Evolutionary conservation across 2,797 vertebrate genomes (phyloP).

Genomic region (Sebastes miniatus): DNA sequence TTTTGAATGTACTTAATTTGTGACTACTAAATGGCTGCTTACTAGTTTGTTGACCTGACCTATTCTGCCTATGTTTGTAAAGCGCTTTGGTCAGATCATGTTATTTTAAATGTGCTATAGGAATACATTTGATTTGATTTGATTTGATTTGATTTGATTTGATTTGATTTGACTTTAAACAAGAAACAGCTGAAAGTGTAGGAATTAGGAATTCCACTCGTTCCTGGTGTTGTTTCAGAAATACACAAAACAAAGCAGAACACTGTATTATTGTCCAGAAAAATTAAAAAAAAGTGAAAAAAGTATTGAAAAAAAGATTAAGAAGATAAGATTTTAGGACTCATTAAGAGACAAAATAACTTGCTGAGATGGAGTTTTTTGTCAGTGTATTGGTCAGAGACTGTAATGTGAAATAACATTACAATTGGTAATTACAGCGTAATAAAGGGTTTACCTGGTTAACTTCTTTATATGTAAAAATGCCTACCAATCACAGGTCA

Average conservation of each 20-base stretch:
- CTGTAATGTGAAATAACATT: background rate
- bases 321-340: background rate
- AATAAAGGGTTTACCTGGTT: background rate
- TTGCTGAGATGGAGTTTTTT: background rate
- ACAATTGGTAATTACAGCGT: background rate
- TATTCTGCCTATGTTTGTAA: no score
- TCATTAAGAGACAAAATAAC: background rate
- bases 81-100: no score
- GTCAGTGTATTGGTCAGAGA: background rate
- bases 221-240: background rate
- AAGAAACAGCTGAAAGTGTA: background rate
- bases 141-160: no score
- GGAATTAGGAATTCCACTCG: background rate
- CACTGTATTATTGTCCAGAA: background rate
- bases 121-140: no score
- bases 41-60: no score
- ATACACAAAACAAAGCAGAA: background rate
- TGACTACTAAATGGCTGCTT: no score
- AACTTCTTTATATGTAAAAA: background rate
- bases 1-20: no score
- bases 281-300: background rate
- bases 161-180: background rate
- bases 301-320: background rate
- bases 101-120: no score
- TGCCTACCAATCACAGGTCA: background rate